These are phyloP conservation scores for Tinea semifulvella DNA, from an alignment of 2,888 invertebrate species.

Conservation along the genomic window DNA sequence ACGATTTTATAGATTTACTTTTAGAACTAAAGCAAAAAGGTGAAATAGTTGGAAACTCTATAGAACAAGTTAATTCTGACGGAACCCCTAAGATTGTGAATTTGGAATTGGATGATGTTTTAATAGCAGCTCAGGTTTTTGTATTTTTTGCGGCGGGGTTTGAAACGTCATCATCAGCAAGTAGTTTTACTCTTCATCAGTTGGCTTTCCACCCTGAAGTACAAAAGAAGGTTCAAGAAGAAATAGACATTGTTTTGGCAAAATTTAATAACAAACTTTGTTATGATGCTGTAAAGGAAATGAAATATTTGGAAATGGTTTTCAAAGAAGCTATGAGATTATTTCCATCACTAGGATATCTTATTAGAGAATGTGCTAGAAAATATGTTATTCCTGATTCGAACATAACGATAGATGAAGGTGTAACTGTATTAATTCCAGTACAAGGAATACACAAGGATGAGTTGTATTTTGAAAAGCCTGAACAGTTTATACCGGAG, in stretches of 20 bases:
- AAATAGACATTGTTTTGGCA: constrained; percentile 22
- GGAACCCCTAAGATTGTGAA: constrained; percentile 39
- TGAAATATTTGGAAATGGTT: constrained; percentile 18
- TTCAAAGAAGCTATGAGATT: constrained; percentile 19
- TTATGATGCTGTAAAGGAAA: constrained; percentile 19
- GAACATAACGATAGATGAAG: constrained; percentile 24
- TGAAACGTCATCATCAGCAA: constrained; percentile 29
- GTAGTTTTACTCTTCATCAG: constrained; percentile 25
- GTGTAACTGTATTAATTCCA: constrained; percentile 24
- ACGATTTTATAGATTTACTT: constrained; percentile 17
- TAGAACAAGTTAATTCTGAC: constrained; percentile 22
- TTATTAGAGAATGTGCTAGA: constrained; percentile 27
- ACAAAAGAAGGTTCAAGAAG: constrained; percentile 25
- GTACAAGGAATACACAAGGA: constrained; percentile 27
- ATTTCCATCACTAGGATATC: constrained; percentile 18
- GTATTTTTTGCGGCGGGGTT: constrained; percentile 26
- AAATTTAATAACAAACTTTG: constrained; percentile 18
- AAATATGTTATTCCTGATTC: constrained; percentile 27
- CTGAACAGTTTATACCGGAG: constrained; percentile 26
- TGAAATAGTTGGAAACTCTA: constrained; percentile 14
- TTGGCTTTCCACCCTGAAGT: constrained; percentile 26
- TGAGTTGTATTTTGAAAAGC: constrained; percentile 24
- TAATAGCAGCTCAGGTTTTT: constrained; percentile 19
- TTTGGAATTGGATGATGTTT: constrained; percentile 16
- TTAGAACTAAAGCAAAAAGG: constrained; percentile 13